A percentile compares a stretch with the other conserved stretches of the same genome.
phyloP scores from a whole-genome alignment of 2,113 vertebrate genomes.

The human (Homo sapiens) region DNA sequence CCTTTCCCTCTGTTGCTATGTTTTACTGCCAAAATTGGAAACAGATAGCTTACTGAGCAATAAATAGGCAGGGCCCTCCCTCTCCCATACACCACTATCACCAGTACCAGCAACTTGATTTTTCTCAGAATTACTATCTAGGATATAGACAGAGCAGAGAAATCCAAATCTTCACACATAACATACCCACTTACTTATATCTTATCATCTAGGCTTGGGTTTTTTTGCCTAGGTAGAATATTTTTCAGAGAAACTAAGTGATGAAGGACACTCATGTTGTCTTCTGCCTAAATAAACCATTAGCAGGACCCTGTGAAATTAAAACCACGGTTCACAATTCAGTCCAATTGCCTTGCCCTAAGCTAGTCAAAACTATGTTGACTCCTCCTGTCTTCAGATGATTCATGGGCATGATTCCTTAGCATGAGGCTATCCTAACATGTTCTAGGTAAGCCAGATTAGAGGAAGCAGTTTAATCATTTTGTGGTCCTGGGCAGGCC shows the following conservation, averaged over 20 bases:
- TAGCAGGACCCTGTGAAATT: not conserved
- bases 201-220: not conserved
- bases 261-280: not conserved
- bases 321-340: not conserved
- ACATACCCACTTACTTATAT: not conserved
- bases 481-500: not conserved
- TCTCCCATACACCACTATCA: too few relatives aligned
- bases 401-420: not conserved
- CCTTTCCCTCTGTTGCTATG: not conserved
- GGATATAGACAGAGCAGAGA: not conserved
- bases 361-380: constrained; percentile 18
- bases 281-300: not conserved
- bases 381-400: constrained; percentile 17
- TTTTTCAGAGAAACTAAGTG: constrained; percentile 9
- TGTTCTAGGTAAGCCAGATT: not conserved
- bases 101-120: not conserved
- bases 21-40: not conserved
- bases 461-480: not conserved
- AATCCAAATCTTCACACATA: not conserved
- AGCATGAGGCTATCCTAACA: not conserved
- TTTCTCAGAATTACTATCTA: not conserved
- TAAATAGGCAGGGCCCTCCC: not conserved
- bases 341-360: not conserved
- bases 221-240: not conserved
- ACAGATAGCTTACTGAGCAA: not conserved